Evolutionary conservation across 1,140 invertebrate genomes (phyloP), one percentile per base, ranked within the genome.

Genomic region (Apocrypta bakeri): DNA sequence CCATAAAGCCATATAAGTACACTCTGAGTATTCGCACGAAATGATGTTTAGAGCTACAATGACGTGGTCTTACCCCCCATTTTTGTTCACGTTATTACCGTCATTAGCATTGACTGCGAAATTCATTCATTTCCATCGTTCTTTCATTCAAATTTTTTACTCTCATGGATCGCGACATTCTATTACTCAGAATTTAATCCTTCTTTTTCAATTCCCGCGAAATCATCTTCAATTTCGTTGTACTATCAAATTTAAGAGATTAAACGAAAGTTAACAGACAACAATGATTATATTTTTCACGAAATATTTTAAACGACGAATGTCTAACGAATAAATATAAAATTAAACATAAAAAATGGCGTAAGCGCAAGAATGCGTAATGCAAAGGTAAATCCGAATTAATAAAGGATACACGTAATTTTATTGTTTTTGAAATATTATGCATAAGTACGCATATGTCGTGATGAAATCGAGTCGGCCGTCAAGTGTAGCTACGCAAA

Each of bases 1-100:
- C 29, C 29, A 73, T 72, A 80, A 27, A 64, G 27, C 14, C 33
- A 21, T 11, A 73, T n/a, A 63, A 73, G 17, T 78, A 68, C 40
- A 75, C 17, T 33, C 33, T 2, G 21, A 63, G 27, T 75, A 63
- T n/a, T 11, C 31, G 27, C 11, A 75, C 29, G 14, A 33, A 63
- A 75, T 69, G 69, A 68, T 9, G n/a, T 71, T 69, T 79, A 79
- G 25, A 33, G 66, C 37, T 79, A 48, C 66, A 69, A 79, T 56
- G 66, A 56, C 66, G 33, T 71, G 14, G 21, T 56, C 8, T 66
- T n/a, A n/a, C n/a, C n/a, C n/a, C n/a, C n/a, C 27, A 29, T 78
- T 42, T 31, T 29, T 31, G 12, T 69, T 69, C 14, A 8, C 17
- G 25, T 17, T 33, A 31, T 37, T 48, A 48, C 21, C 4, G 42